Conservation (phyloP, 2,113 vertebrate genomes). For the Gallinago undulata region DNA sequence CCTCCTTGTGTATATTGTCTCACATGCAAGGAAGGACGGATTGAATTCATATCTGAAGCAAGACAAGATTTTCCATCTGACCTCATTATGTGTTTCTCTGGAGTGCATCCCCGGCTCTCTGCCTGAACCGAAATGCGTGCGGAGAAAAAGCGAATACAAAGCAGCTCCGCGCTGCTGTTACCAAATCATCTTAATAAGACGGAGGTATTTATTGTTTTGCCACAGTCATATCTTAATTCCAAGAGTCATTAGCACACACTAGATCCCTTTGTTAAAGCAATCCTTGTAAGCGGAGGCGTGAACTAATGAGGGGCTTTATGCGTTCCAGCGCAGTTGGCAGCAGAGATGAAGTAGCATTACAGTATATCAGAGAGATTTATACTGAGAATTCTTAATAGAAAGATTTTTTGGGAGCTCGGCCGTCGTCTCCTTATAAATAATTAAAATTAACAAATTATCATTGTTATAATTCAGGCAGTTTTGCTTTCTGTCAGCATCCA, state of each 20-base stretch:
- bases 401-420: conserved; percentile 59
- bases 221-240: conserved; percentile 63
- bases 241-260: conserved; percentile 60
- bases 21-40: conserved; percentile 69
- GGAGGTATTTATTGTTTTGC: conserved; percentile 72
- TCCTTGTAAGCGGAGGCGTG: conserved; percentile 48
- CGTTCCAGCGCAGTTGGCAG: conserved; percentile 54
- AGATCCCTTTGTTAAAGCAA: conserved; percentile 67
- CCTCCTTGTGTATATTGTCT: conserved; percentile 54
- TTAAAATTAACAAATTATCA: conserved; percentile 72
- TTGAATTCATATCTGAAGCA: conserved; percentile 75
- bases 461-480: conserved; percentile 56
- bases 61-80: conserved; percentile 77
- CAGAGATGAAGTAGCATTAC: conserved; percentile 59
- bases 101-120: conserved; percentile 65
- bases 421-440: conserved; percentile 67
- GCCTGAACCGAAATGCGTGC: conserved; percentile 61
- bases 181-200: conserved; percentile 66
- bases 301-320: conserved; percentile 71
- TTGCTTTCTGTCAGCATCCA: conserved; percentile 41
- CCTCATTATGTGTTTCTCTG: conserved; percentile 78
- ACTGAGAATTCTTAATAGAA: conserved; percentile 49
- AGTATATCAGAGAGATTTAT: conserved; percentile 69
- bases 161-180: conserved; percentile 35
- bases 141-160: conserved; percentile 62